Base-by-base conservation (phyloP, 2,888 invertebrate genomes). In the Atrina japonica region DNA sequence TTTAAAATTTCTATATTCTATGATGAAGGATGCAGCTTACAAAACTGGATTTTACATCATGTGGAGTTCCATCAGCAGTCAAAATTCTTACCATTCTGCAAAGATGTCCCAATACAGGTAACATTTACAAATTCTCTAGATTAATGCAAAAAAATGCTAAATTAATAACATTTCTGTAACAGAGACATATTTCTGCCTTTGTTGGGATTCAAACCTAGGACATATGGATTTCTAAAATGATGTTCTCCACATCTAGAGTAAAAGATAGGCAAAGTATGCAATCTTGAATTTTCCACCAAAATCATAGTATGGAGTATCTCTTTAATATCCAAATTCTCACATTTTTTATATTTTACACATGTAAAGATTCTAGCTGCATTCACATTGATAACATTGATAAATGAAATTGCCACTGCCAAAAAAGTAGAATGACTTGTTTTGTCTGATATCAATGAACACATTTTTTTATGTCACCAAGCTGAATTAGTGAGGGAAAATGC, bases 11-110 rank as follows among this genome's bases (percentile, higher is more conserved):
- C 1, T 41, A 27, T 35, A 41, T 64, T n/a, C n/a, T n/a, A n/a
- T n/a, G n/a, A n/a, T n/a, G n/a, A n/a, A 78, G 79, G 79, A 43
- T 72, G 35, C 65, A 66, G 30, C 25, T 79, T 43, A 69, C 49
- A 58, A 49, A 16, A 1, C 35, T 79, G 25, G 77, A 79, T 40
- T 79, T 79, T 21, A 66, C 63, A 50, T 49, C 58, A 40, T 75
- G 75, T 70, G 56, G 55, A n/a, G 52, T 79, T 14, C 79, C 79
- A 16, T 56, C 64, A 50, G 72, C 70, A 18, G 60, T 66, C 5
- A 79, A 73, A 55, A 74, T 79, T 11, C 35, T 79, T n/a, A 14
- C 60, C 16, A 65, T 77, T 25, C 18, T 79, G 11, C 59, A 55
- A 30, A 60, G 53, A 47, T 70, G 70, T 55, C 65, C 70, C 23